A percentile compares a stretch with the other conserved stretches of the same genome.
phyloP scores from a whole-genome alignment of 2,888 invertebrate genomes.

The Thyatira batis region DNA sequence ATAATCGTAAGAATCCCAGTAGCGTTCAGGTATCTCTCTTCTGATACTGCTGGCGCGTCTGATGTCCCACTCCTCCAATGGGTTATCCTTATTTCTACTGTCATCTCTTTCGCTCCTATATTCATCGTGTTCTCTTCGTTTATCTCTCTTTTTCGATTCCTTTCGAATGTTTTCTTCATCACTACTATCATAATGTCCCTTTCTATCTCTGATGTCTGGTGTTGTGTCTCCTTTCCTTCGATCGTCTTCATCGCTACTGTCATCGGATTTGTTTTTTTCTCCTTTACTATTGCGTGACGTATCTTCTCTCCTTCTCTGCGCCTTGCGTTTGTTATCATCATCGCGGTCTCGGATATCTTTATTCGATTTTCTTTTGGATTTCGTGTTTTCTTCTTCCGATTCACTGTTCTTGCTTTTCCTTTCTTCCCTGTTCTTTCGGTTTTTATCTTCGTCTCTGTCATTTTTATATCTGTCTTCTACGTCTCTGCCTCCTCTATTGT shows the following conservation, averaged over 20 bases:
- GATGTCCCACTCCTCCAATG: constrained; percentile 20
- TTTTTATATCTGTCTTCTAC: background rate
- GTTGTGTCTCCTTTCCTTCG: constrained; percentile 9
- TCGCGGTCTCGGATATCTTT: background rate
- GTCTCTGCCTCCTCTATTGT: constrained; percentile 7
- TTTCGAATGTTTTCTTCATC: constrained; percentile 4
- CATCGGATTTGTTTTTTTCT: background rate
- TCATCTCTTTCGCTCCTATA: constrained; percentile 15
- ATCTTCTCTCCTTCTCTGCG: background rate
- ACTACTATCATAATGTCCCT: constrained; percentile 15
- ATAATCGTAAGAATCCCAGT: constrained; percentile 11
- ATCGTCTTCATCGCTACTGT: constrained; percentile 8
- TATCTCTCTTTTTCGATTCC: constrained; percentile 13
- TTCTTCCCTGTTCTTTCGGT: constrained; percentile 3
- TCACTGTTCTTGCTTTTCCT: background rate
- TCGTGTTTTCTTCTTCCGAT: background rate
- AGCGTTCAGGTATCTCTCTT: constrained; percentile 16
- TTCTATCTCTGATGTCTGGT: constrained; percentile 17
- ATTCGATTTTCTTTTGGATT: background rate
- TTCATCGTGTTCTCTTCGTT: constrained; percentile 9
- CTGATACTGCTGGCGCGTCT: constrained; percentile 19
- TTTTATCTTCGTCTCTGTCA: constrained; percentile 20
- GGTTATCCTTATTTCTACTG: constrained; percentile 16
- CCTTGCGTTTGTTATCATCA: background rate
- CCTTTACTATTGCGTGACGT: background rate